Evolutionary conservation across 1,140 invertebrate genomes (phyloP).

Genomic region (Episyrphus balteatus): DNA sequence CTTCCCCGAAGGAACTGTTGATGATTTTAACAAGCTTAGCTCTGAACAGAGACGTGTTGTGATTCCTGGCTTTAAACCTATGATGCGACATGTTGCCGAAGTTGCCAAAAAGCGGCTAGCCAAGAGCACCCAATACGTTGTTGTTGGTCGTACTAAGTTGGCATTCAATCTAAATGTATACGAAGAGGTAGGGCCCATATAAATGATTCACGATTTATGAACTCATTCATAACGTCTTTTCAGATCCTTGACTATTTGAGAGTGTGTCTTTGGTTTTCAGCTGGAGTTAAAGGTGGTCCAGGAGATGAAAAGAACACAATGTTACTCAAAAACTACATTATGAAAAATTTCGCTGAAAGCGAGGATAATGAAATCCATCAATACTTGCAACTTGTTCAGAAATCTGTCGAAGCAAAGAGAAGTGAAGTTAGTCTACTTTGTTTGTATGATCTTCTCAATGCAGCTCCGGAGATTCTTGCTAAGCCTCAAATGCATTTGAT

Average conservation of each 20-base stretch:
- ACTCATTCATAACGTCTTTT: conserved; percentile 10
- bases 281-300: conserved; percentile 35
- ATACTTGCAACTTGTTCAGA: conserved; percentile 33
- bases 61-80: conserved; percentile 32
- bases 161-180: conserved; percentile 54
- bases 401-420: conserved; percentile 30
- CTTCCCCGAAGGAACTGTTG: conserved; percentile 14
- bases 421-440: conserved; percentile 27
- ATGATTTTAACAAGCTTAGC: conserved; percentile 27
- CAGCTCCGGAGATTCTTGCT: conserved; percentile 25
- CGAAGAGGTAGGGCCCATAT: conserved; percentile 42
- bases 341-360: conserved; percentile 17
- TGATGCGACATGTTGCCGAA: conserved; percentile 34
- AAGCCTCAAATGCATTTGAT: conserved; percentile 24
- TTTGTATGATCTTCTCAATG: conserved; percentile 32
- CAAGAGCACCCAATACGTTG: conserved; percentile 37
- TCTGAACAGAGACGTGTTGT: conserved; percentile 29
- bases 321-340: conserved; percentile 24
- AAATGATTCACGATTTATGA: background rate
- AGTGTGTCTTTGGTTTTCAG: conserved; percentile 50
- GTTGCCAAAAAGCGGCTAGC: conserved; percentile 34
- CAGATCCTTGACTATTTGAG: conserved; percentile 67
- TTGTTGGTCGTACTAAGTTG: conserved; percentile 51
- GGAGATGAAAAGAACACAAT: conserved; percentile 23
- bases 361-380: conserved; percentile 29